Evolutionary conservation across 1,140 invertebrate species (phyloP), one percentile per base, ranked within the genome.

Genomic region (Chymomyza costata): DNA sequence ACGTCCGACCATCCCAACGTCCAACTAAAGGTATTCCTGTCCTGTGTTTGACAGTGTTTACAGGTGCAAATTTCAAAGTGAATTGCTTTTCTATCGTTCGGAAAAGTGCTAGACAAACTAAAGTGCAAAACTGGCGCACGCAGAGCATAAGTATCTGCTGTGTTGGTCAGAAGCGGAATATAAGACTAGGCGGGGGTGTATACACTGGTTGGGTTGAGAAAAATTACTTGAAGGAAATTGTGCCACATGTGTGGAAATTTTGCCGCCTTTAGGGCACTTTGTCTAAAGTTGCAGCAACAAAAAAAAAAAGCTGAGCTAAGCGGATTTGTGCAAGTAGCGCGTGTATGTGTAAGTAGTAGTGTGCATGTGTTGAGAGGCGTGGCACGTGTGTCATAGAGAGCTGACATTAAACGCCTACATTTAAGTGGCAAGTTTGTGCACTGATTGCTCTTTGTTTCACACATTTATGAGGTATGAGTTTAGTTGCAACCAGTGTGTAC

Each of bases 51-150:
- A 80, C 73, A 80, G 73, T 78, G 73, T 78, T 78, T 78, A 80
- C 73, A 78, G 73, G 73, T 78, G 73, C 73, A 78, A 78, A 78
- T 78, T 78, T 78, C 73, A 78, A 78, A 78, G 73, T 78, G 73
- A 80, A 78, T 78, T 78, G 73, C 73, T 78, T 78, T 78, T 78
- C 73, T 78, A 78, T 78, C 73, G 73, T 51, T 78, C 48, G 73
- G 73, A 78, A 78, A 78, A 78, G 71, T 78, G 73, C 73, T 80
- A 63, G 67, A 78, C 8, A 34, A 34, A 34, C 21, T 34, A 34
- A 34, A 34, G 6, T 3, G 51, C 66, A 78, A n/a, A 28, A 28
- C 5, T 28, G 25, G 25, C 71, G 66, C 71, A 62, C 54, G 46
- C 45, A 34, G 25, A 65, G 30, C 48, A 58, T 47, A 69, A 66